Conservation (phyloP, 2,797 vertebrate genomes). For the Echeneis naucrates region DNA sequence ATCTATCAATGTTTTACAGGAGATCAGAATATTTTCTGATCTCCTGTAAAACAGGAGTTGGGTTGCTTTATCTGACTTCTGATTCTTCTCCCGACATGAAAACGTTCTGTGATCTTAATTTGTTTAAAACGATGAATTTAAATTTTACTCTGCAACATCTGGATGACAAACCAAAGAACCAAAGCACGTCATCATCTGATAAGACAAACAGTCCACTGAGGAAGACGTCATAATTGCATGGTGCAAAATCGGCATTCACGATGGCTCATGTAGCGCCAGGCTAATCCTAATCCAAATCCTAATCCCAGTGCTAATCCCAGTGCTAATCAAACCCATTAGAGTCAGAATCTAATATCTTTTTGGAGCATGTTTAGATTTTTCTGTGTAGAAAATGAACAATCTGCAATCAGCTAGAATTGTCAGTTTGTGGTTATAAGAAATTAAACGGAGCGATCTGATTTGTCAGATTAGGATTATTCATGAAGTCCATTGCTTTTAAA, state of each 20-base stretch:
- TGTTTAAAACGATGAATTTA: too few relatives aligned
- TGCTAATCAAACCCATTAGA: conserved; percentile 33
- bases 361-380: not conserved
- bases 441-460: too few relatives aligned
- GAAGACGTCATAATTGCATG: not conserved
- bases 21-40: not conserved
- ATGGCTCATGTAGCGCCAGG: conserved; percentile 20
- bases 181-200: too few relatives aligned
- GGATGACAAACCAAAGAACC: too few relatives aligned
- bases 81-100: too few relatives aligned
- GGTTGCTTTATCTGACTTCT: not conserved
- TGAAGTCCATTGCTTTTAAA: too few relatives aligned
- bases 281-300: conserved; percentile 35
- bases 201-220: not conserved
- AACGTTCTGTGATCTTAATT: too few relatives aligned
- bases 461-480: too few relatives aligned
- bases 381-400: not conserved
- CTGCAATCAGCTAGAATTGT: not conserved
- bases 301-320: conserved; percentile 44
- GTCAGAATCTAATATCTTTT: conserved; percentile 16
- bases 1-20: not conserved
- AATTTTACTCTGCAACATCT: too few relatives aligned
- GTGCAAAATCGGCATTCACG: not conserved
- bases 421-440: too few relatives aligned
- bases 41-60: too few relatives aligned